phyloP scores from a whole-genome alignment of 2,113 vertebrate genomes.

The Bagarius yarrelli region DNA sequence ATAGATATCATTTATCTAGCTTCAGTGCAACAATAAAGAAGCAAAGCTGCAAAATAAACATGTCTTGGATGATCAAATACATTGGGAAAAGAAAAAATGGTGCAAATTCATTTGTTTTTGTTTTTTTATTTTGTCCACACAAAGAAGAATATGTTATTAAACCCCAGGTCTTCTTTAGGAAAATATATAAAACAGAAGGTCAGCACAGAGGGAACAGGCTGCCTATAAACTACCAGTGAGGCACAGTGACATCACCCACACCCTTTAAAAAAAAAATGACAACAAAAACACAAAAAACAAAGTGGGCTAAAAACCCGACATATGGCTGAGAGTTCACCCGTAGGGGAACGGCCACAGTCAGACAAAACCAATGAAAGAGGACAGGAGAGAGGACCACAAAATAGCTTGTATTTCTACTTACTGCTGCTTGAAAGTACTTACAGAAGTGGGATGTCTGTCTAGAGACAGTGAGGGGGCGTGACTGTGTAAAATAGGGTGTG shows the following conservation, averaged over 20 bases:
- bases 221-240: neutral
- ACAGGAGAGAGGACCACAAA: constrained; percentile 43
- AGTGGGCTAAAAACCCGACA: constrained; percentile 26
- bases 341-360: constrained; percentile 32
- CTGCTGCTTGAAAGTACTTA: constrained; percentile 69
- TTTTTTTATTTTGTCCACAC: neutral
- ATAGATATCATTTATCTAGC: neutral
- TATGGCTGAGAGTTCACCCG: constrained; percentile 35
- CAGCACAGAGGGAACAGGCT: constrained; percentile 1
- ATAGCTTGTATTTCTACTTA: constrained; percentile 65
- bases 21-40: neutral
- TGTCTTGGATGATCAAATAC: neutral
- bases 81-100: neutral
- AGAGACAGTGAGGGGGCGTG: constrained; percentile 68
- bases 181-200: neutral
- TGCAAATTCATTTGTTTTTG: neutral
- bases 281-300: neutral
- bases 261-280: constrained; percentile 22
- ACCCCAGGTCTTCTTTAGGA: neutral
- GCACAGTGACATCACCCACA: neutral
- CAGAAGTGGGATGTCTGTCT: constrained; percentile 71
- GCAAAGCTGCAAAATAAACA: neutral
- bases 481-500: constrained; percentile 70
- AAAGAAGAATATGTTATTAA: constrained; percentile 6
- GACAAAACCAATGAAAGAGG: constrained; percentile 42